Evolutionary conservation across 2,797 vertebrate species (phyloP).

Genomic region (Sandelia bainsii): DNA sequence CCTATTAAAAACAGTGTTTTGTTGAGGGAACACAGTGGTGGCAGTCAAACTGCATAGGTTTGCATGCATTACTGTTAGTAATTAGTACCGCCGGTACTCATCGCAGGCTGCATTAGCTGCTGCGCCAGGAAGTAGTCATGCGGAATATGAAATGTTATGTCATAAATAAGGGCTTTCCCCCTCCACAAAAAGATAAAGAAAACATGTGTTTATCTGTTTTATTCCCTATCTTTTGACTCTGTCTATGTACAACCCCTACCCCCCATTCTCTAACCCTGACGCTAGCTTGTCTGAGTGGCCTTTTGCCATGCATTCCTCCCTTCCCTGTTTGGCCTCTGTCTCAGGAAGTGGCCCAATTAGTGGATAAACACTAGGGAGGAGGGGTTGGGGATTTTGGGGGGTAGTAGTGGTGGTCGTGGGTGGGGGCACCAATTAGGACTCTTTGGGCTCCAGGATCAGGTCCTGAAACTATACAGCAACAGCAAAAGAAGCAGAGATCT

Average conservation of each 20-base stretch:
- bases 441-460: conserved; percentile 65
- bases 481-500: conserved; percentile 15
- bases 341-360: conserved; percentile 93
- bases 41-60: conserved; percentile 22
- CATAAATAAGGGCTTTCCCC: conserved; percentile 34
- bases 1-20: conserved; percentile 37
- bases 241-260: conserved; percentile 43
- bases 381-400: conserved; percentile 65
- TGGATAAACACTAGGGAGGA: conserved; percentile 84
- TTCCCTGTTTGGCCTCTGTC: conserved; percentile 87
- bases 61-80: conserved; percentile 14
- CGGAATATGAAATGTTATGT: conserved; percentile 50
- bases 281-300: conserved; percentile 83
- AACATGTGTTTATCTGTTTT: conserved; percentile 53
- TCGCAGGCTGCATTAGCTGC: conserved; percentile 23
- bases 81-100: conserved; percentile 1
- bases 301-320: conserved; percentile 85
- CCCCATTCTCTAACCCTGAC: conserved; percentile 68
- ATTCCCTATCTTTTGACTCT: conserved; percentile 54
- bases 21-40: conserved; percentile 20
- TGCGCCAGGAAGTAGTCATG: conserved; percentile 26
- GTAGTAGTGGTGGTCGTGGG: conserved; percentile 21
- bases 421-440: conserved; percentile 83
- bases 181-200: conserved; percentile 17
- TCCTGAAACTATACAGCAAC: conserved; percentile 70